Base-by-base conservation (phyloP, 2,888 invertebrate species). In the Caenorhabditis sp. region DNA sequence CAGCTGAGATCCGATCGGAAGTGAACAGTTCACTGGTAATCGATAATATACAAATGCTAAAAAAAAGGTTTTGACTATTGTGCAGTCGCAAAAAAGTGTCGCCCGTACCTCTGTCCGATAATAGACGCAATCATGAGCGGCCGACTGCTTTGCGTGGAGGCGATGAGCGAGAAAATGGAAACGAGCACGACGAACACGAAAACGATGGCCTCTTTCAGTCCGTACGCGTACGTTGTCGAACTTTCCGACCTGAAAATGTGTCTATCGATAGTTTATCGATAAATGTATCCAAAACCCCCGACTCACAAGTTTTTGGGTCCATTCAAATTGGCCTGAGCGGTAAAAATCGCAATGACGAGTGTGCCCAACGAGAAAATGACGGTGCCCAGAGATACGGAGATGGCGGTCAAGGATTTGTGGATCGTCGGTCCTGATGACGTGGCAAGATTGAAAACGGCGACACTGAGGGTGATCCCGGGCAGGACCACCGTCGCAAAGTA, bases 401-500 rank as follows among this genome's bases (percentile, higher is more conserved):
- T 70, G 2, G 63, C 62, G 8, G 45, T 46, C 46, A 75, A 32
- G 1, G 75, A 75, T 26, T 70, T 75, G 11, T 41, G 22, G 13
- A 59, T 30, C 17, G 24, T 56, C 0, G 7, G 11, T 24, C 39
- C 8, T 5, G 30, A 13, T 6, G 43, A 48, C 43, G 52, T 30
- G 4, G 48, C 30, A 15, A 62, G 35, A 37, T 61, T 62, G 27
- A 43, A 62, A n/a, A 58, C 48, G 7, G 75, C 62, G 0, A 75
- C 63, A 3, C 55, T 35, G 0, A 80, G n/a, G 0, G 80, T 71
- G 20, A 78, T 63, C 1, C 72, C 61, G 6, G 80, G 78, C 2
- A 80, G 39, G 15, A 80, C 37, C 9, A 80, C 56, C 3, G 78
- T 78, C 13, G 66, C 75, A 24, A 80, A 80, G 20, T 71, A 80